Conservation (phyloP, 2,113 vertebrate genomes). For the Sapayoa aenigma region DNA sequence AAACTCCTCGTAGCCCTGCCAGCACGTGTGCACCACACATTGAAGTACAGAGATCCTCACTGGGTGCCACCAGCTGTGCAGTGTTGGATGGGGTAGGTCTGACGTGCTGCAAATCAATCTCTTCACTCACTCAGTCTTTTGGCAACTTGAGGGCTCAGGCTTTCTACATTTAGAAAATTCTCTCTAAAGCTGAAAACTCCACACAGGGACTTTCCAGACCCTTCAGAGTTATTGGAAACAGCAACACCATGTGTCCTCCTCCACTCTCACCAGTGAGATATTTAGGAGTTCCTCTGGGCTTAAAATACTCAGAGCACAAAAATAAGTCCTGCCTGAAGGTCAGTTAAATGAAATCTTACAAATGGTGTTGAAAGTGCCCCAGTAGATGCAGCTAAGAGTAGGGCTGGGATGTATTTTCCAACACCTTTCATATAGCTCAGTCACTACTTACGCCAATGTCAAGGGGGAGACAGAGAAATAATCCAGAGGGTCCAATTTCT, state of each 20-base stretch:
- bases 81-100: neutral
- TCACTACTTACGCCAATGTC: neutral
- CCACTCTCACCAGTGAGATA: conserved; percentile 31
- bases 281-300: conserved; percentile 53
- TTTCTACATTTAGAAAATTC: conserved; percentile 42
- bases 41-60: neutral
- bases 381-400: neutral
- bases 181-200: neutral
- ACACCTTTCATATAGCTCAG: neutral
- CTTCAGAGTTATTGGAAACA: neutral
- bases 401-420: neutral
- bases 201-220: conserved; percentile 4
- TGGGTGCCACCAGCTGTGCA: neutral
- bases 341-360: conserved; percentile 12
- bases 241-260: conserved; percentile 26
- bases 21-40: neutral
- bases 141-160: neutral
- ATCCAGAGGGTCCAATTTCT: neutral
- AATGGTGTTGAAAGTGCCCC: neutral
- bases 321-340: conserved; percentile 45
- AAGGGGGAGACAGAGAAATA: neutral
- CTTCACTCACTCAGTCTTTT: neutral
- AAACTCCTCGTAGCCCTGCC: neutral
- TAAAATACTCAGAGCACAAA: conserved; percentile 50
- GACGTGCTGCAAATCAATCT: neutral